Conservation (phyloP, 2,113 vertebrate species). For the Tychaedon coryphoeus region DNA sequence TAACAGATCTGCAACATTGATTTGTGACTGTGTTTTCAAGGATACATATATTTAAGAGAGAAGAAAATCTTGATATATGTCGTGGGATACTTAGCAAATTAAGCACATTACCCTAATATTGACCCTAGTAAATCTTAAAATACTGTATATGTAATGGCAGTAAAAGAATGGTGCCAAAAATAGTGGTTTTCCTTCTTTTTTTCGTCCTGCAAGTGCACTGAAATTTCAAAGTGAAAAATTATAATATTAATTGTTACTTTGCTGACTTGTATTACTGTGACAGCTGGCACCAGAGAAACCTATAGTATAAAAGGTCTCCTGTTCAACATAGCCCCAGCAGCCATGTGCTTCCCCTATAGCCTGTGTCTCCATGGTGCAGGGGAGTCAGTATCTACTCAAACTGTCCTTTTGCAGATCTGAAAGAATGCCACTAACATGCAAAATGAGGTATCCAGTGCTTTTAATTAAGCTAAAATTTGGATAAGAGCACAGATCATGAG, state of each 20-base stretch:
- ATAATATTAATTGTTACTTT: neutral
- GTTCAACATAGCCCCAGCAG: neutral
- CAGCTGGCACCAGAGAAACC: neutral
- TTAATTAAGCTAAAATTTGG: neutral
- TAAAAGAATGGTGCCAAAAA: neutral
- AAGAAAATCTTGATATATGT: neutral
- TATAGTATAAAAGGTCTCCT: neutral
- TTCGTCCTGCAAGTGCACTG: neutral
- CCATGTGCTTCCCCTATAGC: neutral
- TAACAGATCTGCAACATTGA: neutral
- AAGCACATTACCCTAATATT: neutral
- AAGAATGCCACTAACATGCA: neutral
- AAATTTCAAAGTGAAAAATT: neutral
- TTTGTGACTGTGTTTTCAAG: neutral
- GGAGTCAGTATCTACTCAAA: neutral
- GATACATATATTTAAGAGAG: neutral
- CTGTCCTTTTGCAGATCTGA: neutral
- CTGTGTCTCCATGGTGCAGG: neutral
- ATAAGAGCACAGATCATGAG: neutral
- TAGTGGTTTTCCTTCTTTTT: neutral
- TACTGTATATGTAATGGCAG: neutral
- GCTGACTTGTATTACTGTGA: neutral
- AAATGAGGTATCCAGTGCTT: neutral
- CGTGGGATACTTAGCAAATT: neutral
- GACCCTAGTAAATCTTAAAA: neutral